phyloP scores from a whole-genome alignment of 1,140 invertebrate species.

The Hyposmocoma kahamanoa region DNA sequence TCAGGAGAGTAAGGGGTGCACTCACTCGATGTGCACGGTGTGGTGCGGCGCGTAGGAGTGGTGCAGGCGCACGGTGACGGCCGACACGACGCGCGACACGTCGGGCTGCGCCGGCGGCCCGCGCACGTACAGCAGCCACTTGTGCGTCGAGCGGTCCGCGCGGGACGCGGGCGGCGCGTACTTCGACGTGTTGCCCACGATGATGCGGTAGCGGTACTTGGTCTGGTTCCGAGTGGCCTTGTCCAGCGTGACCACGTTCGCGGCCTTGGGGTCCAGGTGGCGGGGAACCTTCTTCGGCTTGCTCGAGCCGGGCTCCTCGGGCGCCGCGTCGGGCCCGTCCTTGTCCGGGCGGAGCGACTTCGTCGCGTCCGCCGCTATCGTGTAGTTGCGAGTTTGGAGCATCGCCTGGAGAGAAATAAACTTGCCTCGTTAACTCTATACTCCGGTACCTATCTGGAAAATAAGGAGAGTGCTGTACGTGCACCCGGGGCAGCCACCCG shows the following conservation, averaged over 20 bases:
- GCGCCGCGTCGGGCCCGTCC: conserved; percentile 16
- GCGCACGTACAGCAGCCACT: conserved; percentile 92
- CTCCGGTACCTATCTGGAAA: too few relatives aligned
- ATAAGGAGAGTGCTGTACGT: too few relatives aligned
- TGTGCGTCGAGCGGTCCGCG: conserved; percentile 85
- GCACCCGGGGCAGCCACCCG: too few relatives aligned
- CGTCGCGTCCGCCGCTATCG: conserved; percentile 56
- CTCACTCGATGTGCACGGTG: conserved; percentile 84
- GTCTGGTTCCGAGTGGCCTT: conserved; percentile 56
- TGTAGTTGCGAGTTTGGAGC: conserved; percentile 45
- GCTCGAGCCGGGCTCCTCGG: conserved; percentile 19
- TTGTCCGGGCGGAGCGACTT: conserved; percentile 32
- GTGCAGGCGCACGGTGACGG: conserved; percentile 88
- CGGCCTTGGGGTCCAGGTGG: conserved; percentile 43
- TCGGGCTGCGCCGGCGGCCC: conserved; percentile 77
- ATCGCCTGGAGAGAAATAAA: conserved; percentile 33
- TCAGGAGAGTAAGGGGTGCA: conserved; percentile 10
- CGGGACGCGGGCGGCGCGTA: conserved; percentile 81
- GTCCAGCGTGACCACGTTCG: conserved; percentile 52
- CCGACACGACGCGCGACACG: conserved; percentile 77
- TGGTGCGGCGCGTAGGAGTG: conserved; percentile 92
- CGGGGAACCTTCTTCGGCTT: conserved; percentile 47
- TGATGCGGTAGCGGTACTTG: conserved; percentile 62
- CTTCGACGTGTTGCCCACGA: conserved; percentile 89
- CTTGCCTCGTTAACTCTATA: too few relatives aligned